Conservation (phyloP, 2,113 vertebrate species). For the Megaceryle maxima region DNA sequence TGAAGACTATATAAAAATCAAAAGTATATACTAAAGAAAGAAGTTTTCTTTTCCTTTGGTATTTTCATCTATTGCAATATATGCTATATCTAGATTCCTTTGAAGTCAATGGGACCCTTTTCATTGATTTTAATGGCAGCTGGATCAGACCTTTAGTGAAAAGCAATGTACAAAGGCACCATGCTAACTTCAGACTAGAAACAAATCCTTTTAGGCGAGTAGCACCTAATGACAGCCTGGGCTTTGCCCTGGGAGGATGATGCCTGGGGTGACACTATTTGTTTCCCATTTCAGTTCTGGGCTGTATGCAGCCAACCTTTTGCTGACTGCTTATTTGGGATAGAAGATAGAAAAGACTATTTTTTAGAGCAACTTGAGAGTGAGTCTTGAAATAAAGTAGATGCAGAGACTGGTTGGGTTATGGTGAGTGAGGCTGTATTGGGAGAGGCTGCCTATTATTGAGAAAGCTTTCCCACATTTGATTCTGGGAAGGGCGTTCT, state of each 20-base stretch:
- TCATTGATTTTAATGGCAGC: constrained; percentile 62
- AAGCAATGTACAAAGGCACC: constrained; percentile 7
- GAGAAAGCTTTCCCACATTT: constrained; percentile 53
- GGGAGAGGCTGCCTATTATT: constrained; percentile 44
- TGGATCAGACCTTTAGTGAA: constrained; percentile 53
- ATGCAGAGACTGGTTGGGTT: background rate
- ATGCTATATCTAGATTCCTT: background rate
- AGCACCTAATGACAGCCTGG: constrained; percentile 3
- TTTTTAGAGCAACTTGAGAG: background rate
- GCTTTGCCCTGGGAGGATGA: background rate
- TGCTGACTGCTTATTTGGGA: background rate
- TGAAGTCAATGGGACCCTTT: constrained; percentile 61
- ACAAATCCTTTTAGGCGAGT: constrained; percentile 30
- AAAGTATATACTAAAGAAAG: background rate
- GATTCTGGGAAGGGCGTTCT: constrained; percentile 47
- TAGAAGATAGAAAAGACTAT: background rate
- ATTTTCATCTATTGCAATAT: constrained; percentile 29
- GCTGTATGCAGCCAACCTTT: background rate
- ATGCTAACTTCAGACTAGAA: constrained; percentile 43
- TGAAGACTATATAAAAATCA: constrained; percentile 9
- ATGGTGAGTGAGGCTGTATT: background rate
- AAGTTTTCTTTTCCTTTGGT: constrained; percentile 31
- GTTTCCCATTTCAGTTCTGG: background rate
- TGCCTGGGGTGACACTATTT: background rate
- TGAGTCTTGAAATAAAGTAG: constrained; percentile 43